Conservation (phyloP, 2,113 vertebrate genomes). For the rabbit (Oryctolagus cuniculus) region DNA sequence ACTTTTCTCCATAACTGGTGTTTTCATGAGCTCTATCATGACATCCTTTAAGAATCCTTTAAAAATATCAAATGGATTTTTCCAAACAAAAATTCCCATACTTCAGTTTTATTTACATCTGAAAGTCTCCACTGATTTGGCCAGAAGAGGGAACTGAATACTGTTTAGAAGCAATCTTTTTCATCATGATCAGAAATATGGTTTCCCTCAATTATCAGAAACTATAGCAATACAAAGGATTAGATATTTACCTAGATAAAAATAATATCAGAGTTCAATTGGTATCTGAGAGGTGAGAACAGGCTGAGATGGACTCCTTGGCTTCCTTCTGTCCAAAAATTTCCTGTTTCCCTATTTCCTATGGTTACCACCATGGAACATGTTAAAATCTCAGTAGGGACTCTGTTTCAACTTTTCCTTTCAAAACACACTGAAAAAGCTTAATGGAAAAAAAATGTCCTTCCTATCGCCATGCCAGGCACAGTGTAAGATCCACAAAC, state of each 20-base stretch:
- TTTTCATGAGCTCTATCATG: slow-evolving; percentile 6
- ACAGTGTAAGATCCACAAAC: slow-evolving; percentile 73
- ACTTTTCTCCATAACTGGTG: slow-evolving; percentile 46
- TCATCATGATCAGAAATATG: neutral
- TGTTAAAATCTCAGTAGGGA: slow-evolving; percentile 74
- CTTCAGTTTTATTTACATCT: slow-evolving; percentile 72
- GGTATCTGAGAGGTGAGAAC: slow-evolving; percentile 71
- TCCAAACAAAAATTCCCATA: slow-evolving; percentile 57
- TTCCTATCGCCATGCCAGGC: slow-evolving; percentile 76
- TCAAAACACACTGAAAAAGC: slow-evolving; percentile 81
- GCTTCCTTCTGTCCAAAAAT: slow-evolving; percentile 77
- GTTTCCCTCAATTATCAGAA: slow-evolving; percentile 66
- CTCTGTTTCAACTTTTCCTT: slow-evolving; percentile 82
- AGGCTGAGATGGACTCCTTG: slow-evolving; percentile 73
- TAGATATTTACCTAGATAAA: slow-evolving; percentile 49
- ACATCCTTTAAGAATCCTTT: slow-evolving; percentile 66
- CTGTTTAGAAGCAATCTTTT: slow-evolving; percentile 61
- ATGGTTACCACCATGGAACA: slow-evolving; percentile 70
- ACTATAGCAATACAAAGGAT: slow-evolving; percentile 55
- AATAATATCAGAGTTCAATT: slow-evolving; percentile 58
- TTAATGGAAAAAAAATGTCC: slow-evolving; percentile 78
- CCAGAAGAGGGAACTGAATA: slow-evolving; percentile 65
- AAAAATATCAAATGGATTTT: slow-evolving; percentile 71
- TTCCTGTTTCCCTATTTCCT: slow-evolving; percentile 82
- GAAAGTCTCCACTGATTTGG: slow-evolving; percentile 63